phyloP scores from a whole-genome alignment of 1,140 invertebrate genomes.

The Plodia interpunctella region DNA sequence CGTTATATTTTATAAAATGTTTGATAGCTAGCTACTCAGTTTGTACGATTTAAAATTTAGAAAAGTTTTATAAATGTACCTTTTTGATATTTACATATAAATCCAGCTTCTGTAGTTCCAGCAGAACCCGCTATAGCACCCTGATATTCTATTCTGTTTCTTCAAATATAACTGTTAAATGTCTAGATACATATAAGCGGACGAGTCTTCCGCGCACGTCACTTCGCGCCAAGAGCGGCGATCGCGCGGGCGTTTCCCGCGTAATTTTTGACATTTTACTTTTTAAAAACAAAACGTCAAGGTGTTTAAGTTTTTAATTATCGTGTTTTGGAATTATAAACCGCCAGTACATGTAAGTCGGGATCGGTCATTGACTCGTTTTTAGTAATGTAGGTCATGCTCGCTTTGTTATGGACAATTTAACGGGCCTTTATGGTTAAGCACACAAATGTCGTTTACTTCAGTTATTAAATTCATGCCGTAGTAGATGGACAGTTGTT shows the following conservation, averaged over 20 bases:
- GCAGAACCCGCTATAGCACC: neutral
- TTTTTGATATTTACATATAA: neutral
- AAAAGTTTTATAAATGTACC: too few species aligned
- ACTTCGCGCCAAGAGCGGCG: slow-evolving; percentile 50
- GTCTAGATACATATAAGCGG: slow-evolving; percentile 64
- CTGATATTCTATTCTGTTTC: slow-evolving; percentile 33
- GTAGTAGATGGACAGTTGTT: neutral
- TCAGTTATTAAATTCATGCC: neutral
- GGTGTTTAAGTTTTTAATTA: slow-evolving; percentile 46
- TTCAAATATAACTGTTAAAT: slow-evolving; percentile 69
- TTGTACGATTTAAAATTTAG: too few species aligned
- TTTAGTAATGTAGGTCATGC: slow-evolving; percentile 35
- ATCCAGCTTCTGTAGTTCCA: neutral
- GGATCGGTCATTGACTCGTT: slow-evolving; percentile 29
- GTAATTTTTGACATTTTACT: slow-evolving; percentile 41
- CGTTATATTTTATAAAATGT: too few species aligned
- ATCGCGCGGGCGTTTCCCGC: slow-evolving; percentile 50
- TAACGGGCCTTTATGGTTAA: slow-evolving; percentile 26
- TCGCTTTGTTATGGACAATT: slow-evolving; percentile 27
- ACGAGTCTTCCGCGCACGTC: slow-evolving; percentile 61
- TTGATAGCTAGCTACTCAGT: too few species aligned
- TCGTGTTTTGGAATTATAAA: slow-evolving; percentile 32
- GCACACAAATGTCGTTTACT: slow-evolving; percentile 15
- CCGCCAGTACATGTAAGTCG: slow-evolving; percentile 30
- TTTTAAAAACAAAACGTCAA: slow-evolving; percentile 25